Percentiles rank a stretch among this genome's conserved stretches.
Conservation (phyloP, 92 coral and sea anemone species). For the Scolanthus callimorphus region DNA sequence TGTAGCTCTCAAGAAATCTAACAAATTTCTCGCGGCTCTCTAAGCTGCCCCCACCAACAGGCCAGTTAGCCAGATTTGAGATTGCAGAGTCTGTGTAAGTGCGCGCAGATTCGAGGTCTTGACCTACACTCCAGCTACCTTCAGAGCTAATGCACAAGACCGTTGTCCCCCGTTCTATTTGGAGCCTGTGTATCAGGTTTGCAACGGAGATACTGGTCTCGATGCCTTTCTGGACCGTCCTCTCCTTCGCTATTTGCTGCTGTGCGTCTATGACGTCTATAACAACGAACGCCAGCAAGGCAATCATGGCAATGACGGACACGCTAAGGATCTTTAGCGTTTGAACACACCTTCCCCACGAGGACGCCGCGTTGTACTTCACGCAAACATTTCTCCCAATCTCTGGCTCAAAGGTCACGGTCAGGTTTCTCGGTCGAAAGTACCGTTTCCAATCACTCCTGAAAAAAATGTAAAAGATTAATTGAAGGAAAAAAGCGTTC, state of each 20-base stretch:
- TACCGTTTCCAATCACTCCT: not conserved
- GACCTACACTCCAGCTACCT: constrained; percentile 1
- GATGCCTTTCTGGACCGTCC: constrained; percentile 18
- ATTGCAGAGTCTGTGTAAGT: constrained; percentile 12
- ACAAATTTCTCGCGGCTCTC: constrained; percentile 12
- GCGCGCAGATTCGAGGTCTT: constrained; percentile 24
- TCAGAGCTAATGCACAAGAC: constrained; percentile 55
- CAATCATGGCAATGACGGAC: constrained; percentile 33
- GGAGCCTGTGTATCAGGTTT: constrained; percentile 49
- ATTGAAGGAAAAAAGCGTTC: no score
- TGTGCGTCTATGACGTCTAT: constrained; percentile 25
- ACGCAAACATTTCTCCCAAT: constrained; percentile 4
- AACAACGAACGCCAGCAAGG: constrained; percentile 37
- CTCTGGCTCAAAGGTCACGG: not conserved
- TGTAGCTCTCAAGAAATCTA: constrained; percentile 9
- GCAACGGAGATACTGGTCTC: constrained; percentile 43
- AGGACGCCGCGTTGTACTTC: constrained; percentile 48
- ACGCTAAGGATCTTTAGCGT: constrained; percentile 58
- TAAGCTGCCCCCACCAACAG: not conserved
- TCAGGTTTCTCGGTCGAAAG: not conserved
- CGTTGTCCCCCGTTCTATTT: constrained; percentile 65
- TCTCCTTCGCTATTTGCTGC: not conserved
- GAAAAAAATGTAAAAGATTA: not conserved
- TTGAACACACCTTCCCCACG: constrained; percentile 28
- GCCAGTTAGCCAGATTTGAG: constrained; percentile 12